Base-by-base conservation (phyloP, 2,888 invertebrate species). In the Leptopterna dolabrata region DNA sequence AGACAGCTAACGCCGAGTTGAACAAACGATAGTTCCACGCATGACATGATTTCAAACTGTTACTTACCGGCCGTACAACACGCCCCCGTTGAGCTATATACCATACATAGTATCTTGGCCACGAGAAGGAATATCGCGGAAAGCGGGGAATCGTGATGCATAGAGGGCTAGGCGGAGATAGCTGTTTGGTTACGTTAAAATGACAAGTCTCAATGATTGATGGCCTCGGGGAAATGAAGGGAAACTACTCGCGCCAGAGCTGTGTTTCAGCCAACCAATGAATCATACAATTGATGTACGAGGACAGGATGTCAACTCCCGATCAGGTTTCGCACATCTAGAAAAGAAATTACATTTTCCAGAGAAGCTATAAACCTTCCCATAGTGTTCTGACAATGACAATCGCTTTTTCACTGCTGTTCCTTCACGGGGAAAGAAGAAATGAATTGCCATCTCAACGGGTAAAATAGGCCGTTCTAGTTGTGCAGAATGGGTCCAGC, bases 221-320 rank as follows among this genome's bases (percentile, higher is more conserved):
- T 81, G 47, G 81, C 55, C 30, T 3, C n/a, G 30, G 81, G 81
- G 29, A 81, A 81, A 81, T 81, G 81, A 81, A 55, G 81, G 81
- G 81, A 55, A 81, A 81, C 78, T 78, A 78, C 24, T 13, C 55
- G 24, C 27, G 81, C 51, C 51, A 45, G 30, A 30, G 81, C 51
- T 51, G 14, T 36, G 51, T 81, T 81, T 81, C 81, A 81, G 55
- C 81, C 51, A 81, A 55, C 81, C 81, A 45, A 81, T 81, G 81
- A 81, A 81, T 81, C 81, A 81, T 55, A 81, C 81, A 55, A 81
- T 81, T 81, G 81, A 81, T 81, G 81, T 81, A 81, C 81, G 81
- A 81, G 81, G 81, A 81, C 81, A 81, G 51, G 81, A 81, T 81
- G 81, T 81, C 81, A 81, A 30, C 81, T 81, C 81, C 45, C 81